A percentile compares a stretch with the other conserved stretches of the same genome.
These are phyloP conservation scores for Pantala flavescens DNA, from an alignment of 1,140 invertebrate genomes.

Conservation along the genomic window DNA sequence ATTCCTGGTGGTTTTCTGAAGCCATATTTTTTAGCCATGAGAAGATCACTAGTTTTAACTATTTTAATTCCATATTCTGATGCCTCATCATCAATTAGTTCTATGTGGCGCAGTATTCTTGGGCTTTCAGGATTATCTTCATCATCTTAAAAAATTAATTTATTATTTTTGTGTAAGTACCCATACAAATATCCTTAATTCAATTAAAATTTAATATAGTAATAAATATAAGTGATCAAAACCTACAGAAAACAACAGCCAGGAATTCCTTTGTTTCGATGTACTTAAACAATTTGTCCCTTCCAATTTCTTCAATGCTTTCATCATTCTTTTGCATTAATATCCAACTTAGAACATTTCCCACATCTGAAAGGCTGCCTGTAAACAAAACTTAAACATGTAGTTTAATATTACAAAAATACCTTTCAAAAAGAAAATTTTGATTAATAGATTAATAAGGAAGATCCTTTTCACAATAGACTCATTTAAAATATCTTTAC, in stretches of 20 bases:
- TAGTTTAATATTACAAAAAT: no score
- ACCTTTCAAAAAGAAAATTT: no score
- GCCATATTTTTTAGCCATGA: constrained; percentile 93
- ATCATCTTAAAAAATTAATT: constrained; percentile 49
- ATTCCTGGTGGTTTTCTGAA: constrained; percentile 79
- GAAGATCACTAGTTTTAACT: constrained; percentile 74
- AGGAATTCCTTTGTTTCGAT: constrained; percentile 87
- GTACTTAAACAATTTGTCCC: constrained; percentile 71
- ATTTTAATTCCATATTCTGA: constrained; percentile 85
- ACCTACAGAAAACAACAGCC: constrained; percentile 88
- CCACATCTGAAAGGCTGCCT: constrained; percentile 79
- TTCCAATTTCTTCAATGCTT: constrained; percentile 78
- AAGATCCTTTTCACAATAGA: no score
- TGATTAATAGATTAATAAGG: no score
- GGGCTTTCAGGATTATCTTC: constrained; percentile 71
- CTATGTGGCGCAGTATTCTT: constrained; percentile 67
- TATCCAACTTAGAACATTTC: constrained; percentile 81
- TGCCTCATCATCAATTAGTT: constrained; percentile 85
- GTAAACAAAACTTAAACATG: constrained; percentile 29
- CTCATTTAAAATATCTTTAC: no score
- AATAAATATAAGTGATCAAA: no score
- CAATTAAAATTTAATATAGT: not conserved
- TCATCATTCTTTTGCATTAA: constrained; percentile 84
- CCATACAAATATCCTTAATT: not conserved
- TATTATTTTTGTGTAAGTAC: not conserved